phyloP scores from a whole-genome alignment of 2,888 invertebrate genomes.

The Patella depressa region DNA sequence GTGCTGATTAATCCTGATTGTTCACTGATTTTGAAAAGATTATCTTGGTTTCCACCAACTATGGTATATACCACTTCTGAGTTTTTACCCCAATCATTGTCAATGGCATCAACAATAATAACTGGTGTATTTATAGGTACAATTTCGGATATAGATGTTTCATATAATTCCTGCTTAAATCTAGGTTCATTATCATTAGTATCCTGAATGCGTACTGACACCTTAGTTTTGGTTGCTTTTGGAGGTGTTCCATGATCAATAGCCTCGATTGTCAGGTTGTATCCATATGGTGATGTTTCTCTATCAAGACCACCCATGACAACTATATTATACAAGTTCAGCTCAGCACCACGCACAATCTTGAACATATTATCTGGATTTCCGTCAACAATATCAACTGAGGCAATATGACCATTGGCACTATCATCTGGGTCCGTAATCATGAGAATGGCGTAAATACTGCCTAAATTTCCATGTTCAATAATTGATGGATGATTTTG shows the following conservation, averaged over 20 bases:
- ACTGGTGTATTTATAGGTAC: conserved; percentile 91
- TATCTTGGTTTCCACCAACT: conserved; percentile 84
- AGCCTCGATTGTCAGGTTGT: conserved; percentile 89
- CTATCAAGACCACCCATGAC: conserved; percentile 84
- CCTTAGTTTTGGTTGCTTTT: conserved; percentile 70
- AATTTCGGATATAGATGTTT: conserved; percentile 88
- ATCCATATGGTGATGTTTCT: conserved; percentile 84
- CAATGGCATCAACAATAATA: conserved; percentile 76
- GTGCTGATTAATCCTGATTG: conserved; percentile 92
- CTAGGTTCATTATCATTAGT: conserved; percentile 89
- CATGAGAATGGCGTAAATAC: conserved; percentile 88
- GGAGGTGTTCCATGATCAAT: conserved; percentile 81
- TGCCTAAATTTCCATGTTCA: conserved; percentile 82
- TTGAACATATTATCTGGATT: conserved; percentile 92
- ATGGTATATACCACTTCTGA: conserved; percentile 89
- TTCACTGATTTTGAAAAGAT: conserved; percentile 88
- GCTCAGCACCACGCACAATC: conserved; percentile 71
- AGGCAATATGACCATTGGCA: conserved; percentile 83
- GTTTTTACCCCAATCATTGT: conserved; percentile 86
- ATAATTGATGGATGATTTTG: conserved; percentile 82
- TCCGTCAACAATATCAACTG: conserved; percentile 81
- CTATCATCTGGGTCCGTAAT: conserved; percentile 88
- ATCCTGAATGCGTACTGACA: conserved; percentile 86
- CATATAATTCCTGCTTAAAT: conserved; percentile 80
- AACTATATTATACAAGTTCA: conserved; percentile 79